These are phyloP conservation scores for Ptychodera flava DNA, from an alignment of 35 echinoderm and acorn worm genomes.

Conservation along the genomic window DNA sequence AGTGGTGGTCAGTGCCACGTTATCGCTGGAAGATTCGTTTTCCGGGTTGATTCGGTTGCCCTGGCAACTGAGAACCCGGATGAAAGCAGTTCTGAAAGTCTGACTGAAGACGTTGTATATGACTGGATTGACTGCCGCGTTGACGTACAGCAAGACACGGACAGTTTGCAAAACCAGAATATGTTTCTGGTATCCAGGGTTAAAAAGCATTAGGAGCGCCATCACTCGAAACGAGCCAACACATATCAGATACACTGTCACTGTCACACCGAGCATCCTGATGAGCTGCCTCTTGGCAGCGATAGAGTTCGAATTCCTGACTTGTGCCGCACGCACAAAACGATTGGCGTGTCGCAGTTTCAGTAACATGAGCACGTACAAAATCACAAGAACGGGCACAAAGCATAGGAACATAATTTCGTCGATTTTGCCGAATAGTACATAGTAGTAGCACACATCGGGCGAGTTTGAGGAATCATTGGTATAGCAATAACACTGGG, in stretches of 20 bases:
- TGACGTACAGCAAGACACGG: conserved; percentile 81
- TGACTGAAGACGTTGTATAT: conserved; percentile 97
- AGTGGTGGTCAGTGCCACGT: neutral
- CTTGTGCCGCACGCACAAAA: neutral
- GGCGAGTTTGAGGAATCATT: no score
- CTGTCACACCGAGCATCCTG: conserved; percentile 93
- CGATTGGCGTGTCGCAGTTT: neutral
- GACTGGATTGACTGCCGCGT: conserved; percentile 85
- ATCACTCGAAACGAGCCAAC: conserved; percentile 86
- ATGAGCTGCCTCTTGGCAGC: conserved; percentile 78
- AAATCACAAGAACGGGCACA: conserved; percentile 71
- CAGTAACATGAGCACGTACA: conserved; percentile 78
- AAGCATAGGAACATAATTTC: conserved; percentile 75
- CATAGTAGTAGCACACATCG: neutral
- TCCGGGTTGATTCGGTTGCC: neutral
- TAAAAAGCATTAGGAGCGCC: conserved; percentile 63
- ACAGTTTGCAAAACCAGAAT: conserved; percentile 52
- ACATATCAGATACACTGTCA: conserved; percentile 86
- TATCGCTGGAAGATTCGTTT: neutral
- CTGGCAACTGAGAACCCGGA: neutral
- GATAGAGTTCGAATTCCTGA: neutral
- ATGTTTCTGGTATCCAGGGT: neutral
- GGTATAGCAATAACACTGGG: neutral
- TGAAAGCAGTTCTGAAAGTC: conserved; percentile 67
- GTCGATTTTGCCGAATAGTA: conserved; percentile 23